Base-by-base conservation (phyloP, 2,888 invertebrate species). In the Dasysyrphus tricinctus region DNA sequence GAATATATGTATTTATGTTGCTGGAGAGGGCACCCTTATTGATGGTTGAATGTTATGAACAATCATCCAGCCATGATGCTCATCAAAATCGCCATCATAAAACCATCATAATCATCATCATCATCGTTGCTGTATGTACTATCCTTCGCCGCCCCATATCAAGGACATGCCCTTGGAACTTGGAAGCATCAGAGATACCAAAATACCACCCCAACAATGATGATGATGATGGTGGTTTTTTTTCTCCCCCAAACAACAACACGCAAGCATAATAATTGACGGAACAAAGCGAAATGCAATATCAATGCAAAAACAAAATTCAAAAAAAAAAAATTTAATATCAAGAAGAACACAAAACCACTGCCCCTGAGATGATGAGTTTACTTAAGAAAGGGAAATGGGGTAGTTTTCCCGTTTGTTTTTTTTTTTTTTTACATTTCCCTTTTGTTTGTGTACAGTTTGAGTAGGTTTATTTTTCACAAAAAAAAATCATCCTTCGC, bases 71-170 rank as follows among this genome's bases (percentile, higher is more conserved):
- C 72, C 56, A 47, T 74, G 77, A 47, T 74, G 77, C 80, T 85
- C 85, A 80, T 85, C 80, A 85, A 85, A 85, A 85, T 85, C 80
- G 85, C 85, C 85, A 85, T 80, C 80, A 78, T 74, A 80, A 67
- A 85, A 80, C 67, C 84, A 80, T 78, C 80, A 49, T 59, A 37
- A 54, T 59, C 59, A 59, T 59, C 19, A 79, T 74, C 78, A 69
- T 32, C 47, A 29, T 39, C 37, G 11, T 54, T 19, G 29, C 57
- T 32, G 6, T 9, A 14, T 56, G 14, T 16, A 16, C n/a, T 8
- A 47, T 47, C 47, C 47, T 47, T 16, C 24, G 32, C 61, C 11
- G 29, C 37, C 11, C 37, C 29, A 29, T 37, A 69, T 69, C 69
- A 69, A 69, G 69, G 69, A 69, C 54, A 69, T 69, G 69, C 69